phyloP scores from a whole-genome alignment of 2,888 invertebrate species.

The Dolichopus griseipennis region DNA sequence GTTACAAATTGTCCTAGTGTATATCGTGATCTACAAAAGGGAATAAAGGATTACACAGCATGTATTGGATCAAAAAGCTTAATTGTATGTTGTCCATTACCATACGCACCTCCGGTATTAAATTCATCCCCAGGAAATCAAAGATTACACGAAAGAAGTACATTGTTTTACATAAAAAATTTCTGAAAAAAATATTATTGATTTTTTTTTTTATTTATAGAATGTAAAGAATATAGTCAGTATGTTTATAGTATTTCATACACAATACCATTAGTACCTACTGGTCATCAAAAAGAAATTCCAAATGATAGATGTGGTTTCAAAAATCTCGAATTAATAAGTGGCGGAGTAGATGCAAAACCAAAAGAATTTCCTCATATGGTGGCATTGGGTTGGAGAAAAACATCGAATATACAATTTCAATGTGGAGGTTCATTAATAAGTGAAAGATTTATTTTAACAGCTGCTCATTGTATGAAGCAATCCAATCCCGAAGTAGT shows the following conservation, averaged over 20 bases:
- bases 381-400: constrained; percentile 29
- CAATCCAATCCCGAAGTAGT: constrained; percentile 27
- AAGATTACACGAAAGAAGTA: too few relatives aligned
- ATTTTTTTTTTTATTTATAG: constrained; percentile 11
- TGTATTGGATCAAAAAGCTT: background rate
- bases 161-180: background rate
- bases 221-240: constrained; percentile 20
- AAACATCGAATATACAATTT: constrained; percentile 27
- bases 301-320: constrained; percentile 23
- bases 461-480: constrained; percentile 49
- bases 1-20: background rate
- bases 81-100: background rate
- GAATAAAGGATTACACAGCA: background rate
- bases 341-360: constrained; percentile 30
- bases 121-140: background rate
- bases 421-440: constrained; percentile 50
- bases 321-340: constrained; percentile 42
- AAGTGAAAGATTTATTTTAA: constrained; percentile 46
- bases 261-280: constrained; percentile 7
- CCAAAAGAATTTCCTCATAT: constrained; percentile 36
- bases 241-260: constrained; percentile 16
- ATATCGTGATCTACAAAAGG: background rate
- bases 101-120: background rate
- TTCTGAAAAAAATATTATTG: background rate
- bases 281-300: background rate